phyloP scores from a whole-genome alignment of 2,113 vertebrate genomes.

The Lepidothrix coronata region DNA sequence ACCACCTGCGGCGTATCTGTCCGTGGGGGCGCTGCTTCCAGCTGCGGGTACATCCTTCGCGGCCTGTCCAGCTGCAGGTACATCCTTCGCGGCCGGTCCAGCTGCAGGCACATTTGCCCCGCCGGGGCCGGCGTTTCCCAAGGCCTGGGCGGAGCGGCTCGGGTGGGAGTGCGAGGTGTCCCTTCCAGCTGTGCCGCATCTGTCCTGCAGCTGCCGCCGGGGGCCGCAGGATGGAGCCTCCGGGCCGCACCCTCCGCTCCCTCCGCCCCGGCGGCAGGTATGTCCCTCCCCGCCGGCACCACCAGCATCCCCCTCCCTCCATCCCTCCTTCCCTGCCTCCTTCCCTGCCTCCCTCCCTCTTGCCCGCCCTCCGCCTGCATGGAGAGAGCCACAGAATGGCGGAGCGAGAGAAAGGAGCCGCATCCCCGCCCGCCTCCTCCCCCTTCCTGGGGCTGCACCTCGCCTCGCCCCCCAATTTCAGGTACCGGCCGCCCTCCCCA shows the following conservation, averaged over 20 bases:
- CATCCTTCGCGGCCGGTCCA: background rate
- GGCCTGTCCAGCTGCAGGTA: background rate
- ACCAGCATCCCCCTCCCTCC: background rate
- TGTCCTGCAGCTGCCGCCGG: background rate
- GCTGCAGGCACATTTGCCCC: background rate
- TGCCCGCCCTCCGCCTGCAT: constrained; percentile 5
- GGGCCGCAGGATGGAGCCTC: background rate
- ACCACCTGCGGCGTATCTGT: background rate
- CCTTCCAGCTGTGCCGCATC: background rate
- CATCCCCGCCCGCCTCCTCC: constrained; percentile 76
- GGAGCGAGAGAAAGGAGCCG: constrained; percentile 83
- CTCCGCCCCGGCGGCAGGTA: background rate
- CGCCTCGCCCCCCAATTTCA: constrained; percentile 84
- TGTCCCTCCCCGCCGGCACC: background rate
- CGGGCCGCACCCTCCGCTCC: background rate
- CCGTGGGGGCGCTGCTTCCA: background rate
- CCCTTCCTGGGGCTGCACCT: constrained; percentile 80
- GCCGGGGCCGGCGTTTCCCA: background rate
- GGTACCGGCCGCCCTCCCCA: constrained; percentile 59
- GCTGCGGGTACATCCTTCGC: background rate
- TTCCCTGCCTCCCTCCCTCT: background rate
- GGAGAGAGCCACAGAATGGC: constrained; percentile 80
- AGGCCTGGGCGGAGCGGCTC: background rate
- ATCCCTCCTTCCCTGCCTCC: background rate
- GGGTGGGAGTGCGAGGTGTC: background rate